Evolutionary conservation across 1,140 invertebrate species (phyloP), one percentile per base, ranked within the genome.

Genomic region (Wasmannia auropunctata): DNA sequence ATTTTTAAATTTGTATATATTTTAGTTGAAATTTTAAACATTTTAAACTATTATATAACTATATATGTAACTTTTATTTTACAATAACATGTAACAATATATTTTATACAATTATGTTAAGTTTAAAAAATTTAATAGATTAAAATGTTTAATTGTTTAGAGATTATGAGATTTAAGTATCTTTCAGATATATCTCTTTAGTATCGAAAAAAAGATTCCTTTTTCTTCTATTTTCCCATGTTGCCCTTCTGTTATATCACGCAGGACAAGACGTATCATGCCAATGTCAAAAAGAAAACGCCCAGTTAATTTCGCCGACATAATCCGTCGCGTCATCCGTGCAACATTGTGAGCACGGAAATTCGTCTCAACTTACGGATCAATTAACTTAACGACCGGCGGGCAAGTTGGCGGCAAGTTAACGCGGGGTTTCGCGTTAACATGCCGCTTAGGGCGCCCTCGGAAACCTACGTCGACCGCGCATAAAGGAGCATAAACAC

Each of bases 341-440:
- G 77, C 60, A 74, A 79, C 88, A 79, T 63, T 69, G 85, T 83
- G 56, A 37, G 67, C 49, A 65, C 46, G 49, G 75, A 90, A 90
- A 90, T 90, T 67, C 85, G 79, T 80, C 60, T 90, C 86, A 31
- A 46, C 85, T 90, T 91, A 89, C 90, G 51, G 91, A 92, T 92
- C 91, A 91, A 91, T 92, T 92, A 89, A 91, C 86, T 91, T 92
- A 92, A 92, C 90, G 89, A 92, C 85, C 86, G 60, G 72, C 87
- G 67, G 56, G 74, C 56, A 85, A 70, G 46, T 62, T 65, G 75
- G 83, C 87, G 88, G 58, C 67, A 54, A 75, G 62, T 86, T 86
- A 84, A 87, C 85, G 81, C 70, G 70, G 43, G 60, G 77, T 86
- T 75, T 81, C 67, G 83, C 85, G 70, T 86, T 91, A 87, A 90